Evolutionary conservation across 2,113 vertebrate genomes (phyloP).

Genomic region (Pipa parva): DNA sequence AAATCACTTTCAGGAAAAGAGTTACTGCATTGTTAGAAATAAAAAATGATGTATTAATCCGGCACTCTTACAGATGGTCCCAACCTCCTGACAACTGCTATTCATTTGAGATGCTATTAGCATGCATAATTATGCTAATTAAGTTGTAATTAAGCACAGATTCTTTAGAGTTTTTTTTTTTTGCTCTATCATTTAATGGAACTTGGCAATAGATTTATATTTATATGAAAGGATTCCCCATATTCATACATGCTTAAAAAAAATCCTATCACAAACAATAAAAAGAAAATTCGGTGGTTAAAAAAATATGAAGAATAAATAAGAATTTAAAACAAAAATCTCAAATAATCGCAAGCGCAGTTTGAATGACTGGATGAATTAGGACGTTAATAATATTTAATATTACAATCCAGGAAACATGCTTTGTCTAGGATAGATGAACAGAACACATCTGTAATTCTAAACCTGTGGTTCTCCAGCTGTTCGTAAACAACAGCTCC

Average conservation of each 20-base stretch:
- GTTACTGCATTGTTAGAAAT: slow-evolving; percentile 96
- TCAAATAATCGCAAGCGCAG: too few relatives aligned
- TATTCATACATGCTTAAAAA: slow-evolving; percentile 46
- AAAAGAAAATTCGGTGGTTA: not conserved
- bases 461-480: too few relatives aligned
- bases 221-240: slow-evolving; percentile 67
- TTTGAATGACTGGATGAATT: too few relatives aligned
- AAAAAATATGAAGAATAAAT: not conserved
- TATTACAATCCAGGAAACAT: too few relatives aligned
- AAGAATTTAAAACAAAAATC: not conserved
- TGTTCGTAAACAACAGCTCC: too few relatives aligned
- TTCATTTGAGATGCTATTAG: slow-evolving; percentile 99
- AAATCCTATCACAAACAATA: not conserved
- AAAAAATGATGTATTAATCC: slow-evolving; percentile 99
- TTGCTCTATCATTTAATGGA: slow-evolving; percentile 92
- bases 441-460: too few relatives aligned
- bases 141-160: slow-evolving; percentile 99
- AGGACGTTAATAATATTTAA: too few relatives aligned
- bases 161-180: slow-evolving; percentile 94
- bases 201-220: slow-evolving; percentile 85
- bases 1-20: slow-evolving; percentile 96
- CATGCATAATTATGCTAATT: slow-evolving; percentile 99
- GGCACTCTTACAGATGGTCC: slow-evolving; percentile 98
- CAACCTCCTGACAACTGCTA: slow-evolving; percentile 98
- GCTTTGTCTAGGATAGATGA: too few relatives aligned